phyloP scores from a whole-genome alignment of 2,888 invertebrate genomes.

The Darwinula stevensoni region DNA sequence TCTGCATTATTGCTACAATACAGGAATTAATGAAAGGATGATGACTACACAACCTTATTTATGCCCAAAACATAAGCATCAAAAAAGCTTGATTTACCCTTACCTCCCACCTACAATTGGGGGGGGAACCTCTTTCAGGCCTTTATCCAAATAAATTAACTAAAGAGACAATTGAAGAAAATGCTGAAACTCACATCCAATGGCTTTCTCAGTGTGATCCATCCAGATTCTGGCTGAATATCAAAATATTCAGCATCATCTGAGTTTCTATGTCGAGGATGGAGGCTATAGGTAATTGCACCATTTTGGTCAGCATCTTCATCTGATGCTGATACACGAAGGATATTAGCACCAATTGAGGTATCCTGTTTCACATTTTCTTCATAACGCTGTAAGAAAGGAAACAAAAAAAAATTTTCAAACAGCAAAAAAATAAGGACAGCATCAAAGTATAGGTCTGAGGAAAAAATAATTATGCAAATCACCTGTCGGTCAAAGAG shows the following conservation, averaged over 20 bases:
- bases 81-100: too few species aligned
- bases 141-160: too few species aligned
- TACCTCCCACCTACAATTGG: too few species aligned
- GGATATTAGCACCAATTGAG: conserved; percentile 72
- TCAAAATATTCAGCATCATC: conserved; percentile 80
- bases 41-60: too few species aligned
- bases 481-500: conserved; percentile 71
- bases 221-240: conserved; percentile 85
- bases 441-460: background rate
- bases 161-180: too few species aligned
- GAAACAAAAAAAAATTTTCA: too few species aligned
- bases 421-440: too few species aligned
- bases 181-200: conserved; percentile 55
- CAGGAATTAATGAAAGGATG: too few species aligned
- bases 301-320: conserved; percentile 93
- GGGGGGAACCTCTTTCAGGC: too few species aligned
- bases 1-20: too few species aligned
- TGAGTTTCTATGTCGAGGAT: conserved; percentile 55
- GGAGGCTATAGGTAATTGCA: conserved; percentile 67
- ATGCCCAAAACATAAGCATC: too few species aligned
- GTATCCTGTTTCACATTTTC: conserved; percentile 92
- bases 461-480: background rate
- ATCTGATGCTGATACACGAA: conserved; percentile 79
- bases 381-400: conserved; percentile 82
- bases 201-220: conserved; percentile 81